phyloP scores from a whole-genome alignment of 2,113 vertebrate genomes.

The Microtus ochrogaster region DNA sequence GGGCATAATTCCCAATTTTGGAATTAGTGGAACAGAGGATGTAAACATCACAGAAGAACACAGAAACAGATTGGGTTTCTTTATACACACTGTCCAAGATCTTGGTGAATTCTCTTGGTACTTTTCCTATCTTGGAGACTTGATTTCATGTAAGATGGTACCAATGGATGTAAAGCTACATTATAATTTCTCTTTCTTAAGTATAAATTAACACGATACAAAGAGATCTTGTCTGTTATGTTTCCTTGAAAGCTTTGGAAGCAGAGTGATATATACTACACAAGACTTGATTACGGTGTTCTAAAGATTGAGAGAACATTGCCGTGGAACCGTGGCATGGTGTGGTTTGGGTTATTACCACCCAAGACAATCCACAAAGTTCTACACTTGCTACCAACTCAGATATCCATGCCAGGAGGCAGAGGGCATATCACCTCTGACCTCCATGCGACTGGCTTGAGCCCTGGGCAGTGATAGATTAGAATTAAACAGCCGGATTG shows the following conservation, averaged over 20 bases:
- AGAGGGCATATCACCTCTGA: neutral
- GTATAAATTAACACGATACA: neutral
- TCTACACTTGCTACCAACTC: neutral
- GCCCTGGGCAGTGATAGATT: neutral
- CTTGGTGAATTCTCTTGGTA: neutral
- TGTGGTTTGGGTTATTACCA: neutral
- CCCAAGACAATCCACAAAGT: neutral
- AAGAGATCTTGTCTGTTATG: neutral
- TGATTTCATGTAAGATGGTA: neutral
- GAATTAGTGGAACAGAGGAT: slow-evolving; percentile 24
- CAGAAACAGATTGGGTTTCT: neutral
- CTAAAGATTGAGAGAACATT: neutral
- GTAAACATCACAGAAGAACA: neutral
- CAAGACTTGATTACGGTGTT: neutral
- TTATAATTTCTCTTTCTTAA: slow-evolving; percentile 8
- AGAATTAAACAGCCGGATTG: neutral
- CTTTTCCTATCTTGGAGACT: neutral
- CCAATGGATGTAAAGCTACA: neutral
- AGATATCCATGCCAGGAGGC: neutral
- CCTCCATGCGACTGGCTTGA: neutral
- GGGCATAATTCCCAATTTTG: neutral
- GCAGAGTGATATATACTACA: neutral
- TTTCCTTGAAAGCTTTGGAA: slow-evolving; percentile 52
- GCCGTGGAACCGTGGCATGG: neutral
- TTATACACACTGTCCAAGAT: neutral